Percentiles rank a stretch among this genome's conserved stretches.
Conservation (phyloP, 2,113 vertebrate genomes). For the Limnothrissa miodon region DNA sequence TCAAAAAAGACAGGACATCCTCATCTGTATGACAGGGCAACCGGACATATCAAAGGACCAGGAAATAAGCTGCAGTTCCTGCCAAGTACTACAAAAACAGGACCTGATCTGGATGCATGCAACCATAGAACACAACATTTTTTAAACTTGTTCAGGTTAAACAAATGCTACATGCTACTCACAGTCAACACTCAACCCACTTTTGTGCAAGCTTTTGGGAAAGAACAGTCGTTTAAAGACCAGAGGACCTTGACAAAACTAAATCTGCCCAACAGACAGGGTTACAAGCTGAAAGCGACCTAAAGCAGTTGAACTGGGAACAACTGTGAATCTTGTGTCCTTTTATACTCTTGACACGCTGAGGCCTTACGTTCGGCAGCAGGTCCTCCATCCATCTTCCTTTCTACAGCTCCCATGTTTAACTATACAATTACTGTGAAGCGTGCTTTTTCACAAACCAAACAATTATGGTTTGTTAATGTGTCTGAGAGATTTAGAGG, state of each 20-base stretch:
- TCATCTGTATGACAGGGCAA: background rate
- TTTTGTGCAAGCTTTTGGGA: background rate
- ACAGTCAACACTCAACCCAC: background rate
- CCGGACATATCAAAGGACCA: background rate
- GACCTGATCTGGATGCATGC: background rate
- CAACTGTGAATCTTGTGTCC: background rate
- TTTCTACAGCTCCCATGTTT: background rate
- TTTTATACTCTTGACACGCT: background rate
- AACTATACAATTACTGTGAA: background rate
- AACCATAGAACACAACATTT: background rate
- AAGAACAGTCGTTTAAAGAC: background rate
- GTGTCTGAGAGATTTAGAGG: background rate
- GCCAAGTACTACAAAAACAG: background rate
- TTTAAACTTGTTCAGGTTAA: background rate
- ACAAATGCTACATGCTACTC: background rate
- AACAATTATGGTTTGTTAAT: background rate
- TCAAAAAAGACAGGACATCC: background rate
- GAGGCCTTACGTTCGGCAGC: background rate
- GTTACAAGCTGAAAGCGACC: background rate
- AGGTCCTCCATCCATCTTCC: background rate
- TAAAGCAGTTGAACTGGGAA: background rate
- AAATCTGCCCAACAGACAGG: background rate
- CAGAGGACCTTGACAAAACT: background rate
- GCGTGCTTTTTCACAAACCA: background rate
- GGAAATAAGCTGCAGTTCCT: background rate